A percentile compares a stretch with the other conserved stretches of the same genome.
Evolutionary conservation across 2,888 invertebrate genomes (phyloP).

Genomic region (Automeris io): DNA sequence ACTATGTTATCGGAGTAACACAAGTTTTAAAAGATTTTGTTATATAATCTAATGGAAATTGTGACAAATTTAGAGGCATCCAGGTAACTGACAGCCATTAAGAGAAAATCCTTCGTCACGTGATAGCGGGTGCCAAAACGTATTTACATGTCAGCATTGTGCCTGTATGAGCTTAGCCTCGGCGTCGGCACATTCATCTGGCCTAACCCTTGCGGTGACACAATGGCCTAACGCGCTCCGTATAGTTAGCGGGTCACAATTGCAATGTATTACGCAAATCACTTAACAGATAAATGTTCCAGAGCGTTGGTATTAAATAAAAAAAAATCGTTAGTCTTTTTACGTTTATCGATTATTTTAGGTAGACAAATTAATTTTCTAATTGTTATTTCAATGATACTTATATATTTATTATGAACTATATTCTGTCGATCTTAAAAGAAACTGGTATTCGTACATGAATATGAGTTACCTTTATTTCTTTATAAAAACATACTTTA

Average conservation of each 20-base stretch:
- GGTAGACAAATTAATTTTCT: no score
- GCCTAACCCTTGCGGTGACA: constrained; percentile 51
- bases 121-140: constrained; percentile 9
- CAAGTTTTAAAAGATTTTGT: no score
- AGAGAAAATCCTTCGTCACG: constrained; percentile 2
- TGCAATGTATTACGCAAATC: constrained; percentile 50
- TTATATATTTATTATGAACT: no score
- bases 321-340: not conserved
- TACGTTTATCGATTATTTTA: no score
- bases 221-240: constrained; percentile 50
- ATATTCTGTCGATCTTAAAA: no score
- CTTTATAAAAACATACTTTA: no score
- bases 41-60: no score
- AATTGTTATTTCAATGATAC: no score
- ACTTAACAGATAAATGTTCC: not conserved
- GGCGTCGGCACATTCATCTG: constrained; percentile 54
- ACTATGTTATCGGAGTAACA: no score
- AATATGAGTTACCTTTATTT: no score
- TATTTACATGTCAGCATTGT: constrained; percentile 50
- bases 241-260: constrained; percentile 36
- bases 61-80: not conserved
- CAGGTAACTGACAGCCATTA: constrained; percentile 2
- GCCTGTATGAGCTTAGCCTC: constrained; percentile 44
- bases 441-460: no score
- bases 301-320: not conserved